phyloP scores from a whole-genome alignment of 64 coral and sea anemone genomes.

The Montipora foliosa region DNA sequence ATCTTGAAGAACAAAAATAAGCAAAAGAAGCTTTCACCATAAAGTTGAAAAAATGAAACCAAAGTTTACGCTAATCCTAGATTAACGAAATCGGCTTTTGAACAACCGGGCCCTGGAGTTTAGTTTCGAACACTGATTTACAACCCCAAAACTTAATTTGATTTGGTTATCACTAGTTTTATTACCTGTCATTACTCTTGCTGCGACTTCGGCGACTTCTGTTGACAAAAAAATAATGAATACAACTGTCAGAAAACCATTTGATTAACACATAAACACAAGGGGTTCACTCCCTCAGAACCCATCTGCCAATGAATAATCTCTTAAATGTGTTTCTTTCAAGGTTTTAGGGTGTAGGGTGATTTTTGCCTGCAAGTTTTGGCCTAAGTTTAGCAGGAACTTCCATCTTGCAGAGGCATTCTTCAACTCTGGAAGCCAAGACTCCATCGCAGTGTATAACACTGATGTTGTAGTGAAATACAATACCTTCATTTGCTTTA shows the following conservation, averaged over 20 bases:
- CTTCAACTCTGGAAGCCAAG: conserved; percentile 20
- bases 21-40: too few relatives aligned
- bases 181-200: conserved; percentile 22
- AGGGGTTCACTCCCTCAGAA: neutral
- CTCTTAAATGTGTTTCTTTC: neutral
- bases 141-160: too few relatives aligned
- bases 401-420: neutral
- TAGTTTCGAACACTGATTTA: too few relatives aligned
- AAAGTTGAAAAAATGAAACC: too few relatives aligned
- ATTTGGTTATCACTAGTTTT: neutral
- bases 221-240: conserved; percentile 6
- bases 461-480: conserved; percentile 78
- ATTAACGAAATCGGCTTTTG: too few relatives aligned
- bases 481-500: conserved; percentile 98
- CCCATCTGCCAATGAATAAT: neutral
- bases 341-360: neutral
- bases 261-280: neutral
- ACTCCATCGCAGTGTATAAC: conserved; percentile 55
- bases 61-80: too few relatives aligned
- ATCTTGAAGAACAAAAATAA: too few relatives aligned
- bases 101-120: too few relatives aligned
- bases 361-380: neutral
- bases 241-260: neutral
- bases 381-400: neutral
- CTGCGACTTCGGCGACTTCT: conserved; percentile 54